Base-by-base conservation (phyloP, 2,113 vertebrate species). In the human (Homo sapiens) region DNA sequence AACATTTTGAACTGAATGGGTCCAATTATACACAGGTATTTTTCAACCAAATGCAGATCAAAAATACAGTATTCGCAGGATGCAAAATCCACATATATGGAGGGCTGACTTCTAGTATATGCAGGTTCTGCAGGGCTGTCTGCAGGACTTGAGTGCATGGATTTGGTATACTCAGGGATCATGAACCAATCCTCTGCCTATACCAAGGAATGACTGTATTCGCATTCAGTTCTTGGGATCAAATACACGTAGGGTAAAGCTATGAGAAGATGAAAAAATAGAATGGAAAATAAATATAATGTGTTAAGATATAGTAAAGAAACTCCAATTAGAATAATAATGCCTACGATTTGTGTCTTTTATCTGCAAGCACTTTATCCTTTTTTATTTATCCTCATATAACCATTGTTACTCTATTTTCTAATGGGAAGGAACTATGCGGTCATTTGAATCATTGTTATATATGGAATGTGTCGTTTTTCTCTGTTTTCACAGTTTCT, bases 401-500 rank as follows among this genome's bases (percentile, higher is more conserved):
- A 85, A 38, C 30, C 48, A n/a, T 52, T 70, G 55, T 70, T 70
- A 52, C 40, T 78, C 55, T 11, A 25, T 17, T 84, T 91, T 91
- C 43, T 70, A 20, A 80, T 20, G 22, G 27, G 27, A 64, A 64
- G 17, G 12, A 23, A 32, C 70, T 64, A n/a, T 83, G 22, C 68
- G 9, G n/a, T 38, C 59, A 94, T 90, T 93, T 40, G 27, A 57
- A 70, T 96, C n/a, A 9, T 45, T 93, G 13, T 52, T 90, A 75
- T 55, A 50, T 68, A 48, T 70, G 8, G 4, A 45, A 85, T 66
- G 61, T 73, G 4, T 10, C 12, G n/a, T 81, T 95, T 96, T 85
- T 50, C 59, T 73, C 35, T 70, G 20, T 25, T 90, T 92, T 88
- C 80, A 96, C 45, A 43, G 32, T 88, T 90, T 90, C 52, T 90